Conservation (phyloP, 2,888 invertebrate genomes). For the Dolichopus griseipennis region DNA sequence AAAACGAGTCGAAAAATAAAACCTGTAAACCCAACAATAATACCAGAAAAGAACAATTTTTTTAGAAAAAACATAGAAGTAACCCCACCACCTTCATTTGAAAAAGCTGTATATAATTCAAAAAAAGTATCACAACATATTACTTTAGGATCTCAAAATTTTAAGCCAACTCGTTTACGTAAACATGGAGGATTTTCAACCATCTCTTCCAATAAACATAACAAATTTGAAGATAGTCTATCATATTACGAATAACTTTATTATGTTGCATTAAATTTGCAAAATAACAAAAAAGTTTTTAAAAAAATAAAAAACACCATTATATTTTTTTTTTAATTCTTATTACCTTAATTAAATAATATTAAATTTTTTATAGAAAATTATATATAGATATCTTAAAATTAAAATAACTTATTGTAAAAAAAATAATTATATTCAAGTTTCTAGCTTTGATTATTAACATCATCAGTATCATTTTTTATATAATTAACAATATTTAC, state of each 20-base stretch:
- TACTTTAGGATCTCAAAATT: slow-evolving; percentile 13
- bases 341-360: too few species aligned
- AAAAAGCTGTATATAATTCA: background rate
- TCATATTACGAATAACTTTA: slow-evolving; percentile 14
- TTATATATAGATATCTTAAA: too few species aligned
- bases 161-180: background rate
- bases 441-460: background rate
- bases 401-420: too few species aligned
- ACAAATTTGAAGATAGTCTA: background rate
- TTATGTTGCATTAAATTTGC: background rate
- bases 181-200: background rate
- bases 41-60: background rate
- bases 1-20: slow-evolving; percentile 33
- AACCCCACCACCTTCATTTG: slow-evolving; percentile 14
- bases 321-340: too few species aligned
- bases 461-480: background rate
- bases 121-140: slow-evolving; percentile 11
- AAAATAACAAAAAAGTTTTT: too few species aligned
- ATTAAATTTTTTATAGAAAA: too few species aligned
- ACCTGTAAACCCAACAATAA: background rate
- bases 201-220: slow-evolving; percentile 14
- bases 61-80: background rate
- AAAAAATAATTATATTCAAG: too few species aligned
- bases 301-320: too few species aligned
- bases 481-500: background rate